Base-by-base conservation (phyloP, 2,797 vertebrate genomes). In the Schizopygopsis pylzovi region DNA sequence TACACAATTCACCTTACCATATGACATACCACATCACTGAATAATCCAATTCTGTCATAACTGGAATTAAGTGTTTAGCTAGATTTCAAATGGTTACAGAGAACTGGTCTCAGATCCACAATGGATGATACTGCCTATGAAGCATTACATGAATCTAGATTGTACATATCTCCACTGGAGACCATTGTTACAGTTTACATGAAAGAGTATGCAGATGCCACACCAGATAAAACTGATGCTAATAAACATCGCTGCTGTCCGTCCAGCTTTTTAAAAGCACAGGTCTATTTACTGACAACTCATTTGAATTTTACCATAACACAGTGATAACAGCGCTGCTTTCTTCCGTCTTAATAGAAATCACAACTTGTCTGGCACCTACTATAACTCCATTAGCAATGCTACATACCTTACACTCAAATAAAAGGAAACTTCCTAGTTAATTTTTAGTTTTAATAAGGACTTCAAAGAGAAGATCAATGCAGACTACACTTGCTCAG, bases 241-340 rank as follows among this genome's bases (percentile, higher is more conserved):
- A 49, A 47, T 65, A 6, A 76, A 45, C 68, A 45, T 63, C 47
- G 54, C 41, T 39, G 43, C 56, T 0, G 61, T 52, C 28, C 25
- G 39, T 39, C 33, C 72, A 65, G 56, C 43, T 75, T 76, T 76
- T 75, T 4, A 41, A 83, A 83, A 79, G n/a, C 8, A 45, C 39
- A 45, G 13, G 52, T 45, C 43, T 49, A 68, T 18, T 13, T 45
- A 37, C 4, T 81, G 18, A n/a, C 43, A 59, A 63, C 54, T 45
- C 6, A 61, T 75, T 82, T 61, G 15, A 82, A 59, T 72, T 72
- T 33, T 37, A 12, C 8, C 49, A 63, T 9, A 49, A 41, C 18
- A 28, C 16, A 15, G 6, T 54, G 16, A 54, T 20, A 7, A 59
- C 68, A 82, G 15, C 39, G 20, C 52, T 59, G 49, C 52, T 72